A percentile compares a stretch with the other conserved stretches of the same genome.
Conservation (phyloP, 2,113 vertebrate species). For the Austrofundulus limnaeus region DNA sequence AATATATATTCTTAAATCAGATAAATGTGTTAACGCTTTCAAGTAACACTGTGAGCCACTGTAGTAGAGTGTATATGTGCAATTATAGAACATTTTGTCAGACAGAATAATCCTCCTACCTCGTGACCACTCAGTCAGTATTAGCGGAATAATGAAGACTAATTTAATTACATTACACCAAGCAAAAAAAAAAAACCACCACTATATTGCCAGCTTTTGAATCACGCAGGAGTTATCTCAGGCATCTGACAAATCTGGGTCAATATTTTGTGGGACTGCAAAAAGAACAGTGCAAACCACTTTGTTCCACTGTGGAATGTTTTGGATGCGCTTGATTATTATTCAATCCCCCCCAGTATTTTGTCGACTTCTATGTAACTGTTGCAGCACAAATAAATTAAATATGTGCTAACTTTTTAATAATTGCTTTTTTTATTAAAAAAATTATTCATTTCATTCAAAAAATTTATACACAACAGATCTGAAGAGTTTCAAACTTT, state of each 20-base stretch:
- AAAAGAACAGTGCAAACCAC: too few relatives aligned
- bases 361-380: not conserved
- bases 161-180: not conserved
- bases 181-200: not conserved
- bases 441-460: too few relatives aligned
- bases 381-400: not conserved
- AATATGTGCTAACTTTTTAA: not conserved
- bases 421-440: too few relatives aligned
- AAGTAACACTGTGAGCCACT: not conserved
- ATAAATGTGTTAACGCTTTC: too few relatives aligned
- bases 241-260: not conserved
- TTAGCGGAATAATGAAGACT: not conserved
- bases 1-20: too few relatives aligned
- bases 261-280: not conserved
- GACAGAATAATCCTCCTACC: not conserved
- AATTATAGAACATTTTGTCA: not conserved
- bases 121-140: not conserved
- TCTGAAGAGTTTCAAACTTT: too few relatives aligned
- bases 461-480: too few relatives aligned
- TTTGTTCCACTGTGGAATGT: not conserved
- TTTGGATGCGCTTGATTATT: not conserved
- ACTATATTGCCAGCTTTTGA: not conserved
- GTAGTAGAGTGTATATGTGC: not conserved
- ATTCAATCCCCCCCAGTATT: not conserved
- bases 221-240: not conserved